Base-by-base conservation (phyloP, 1,140 invertebrate species). In the Leptopilina boulardi region DNA sequence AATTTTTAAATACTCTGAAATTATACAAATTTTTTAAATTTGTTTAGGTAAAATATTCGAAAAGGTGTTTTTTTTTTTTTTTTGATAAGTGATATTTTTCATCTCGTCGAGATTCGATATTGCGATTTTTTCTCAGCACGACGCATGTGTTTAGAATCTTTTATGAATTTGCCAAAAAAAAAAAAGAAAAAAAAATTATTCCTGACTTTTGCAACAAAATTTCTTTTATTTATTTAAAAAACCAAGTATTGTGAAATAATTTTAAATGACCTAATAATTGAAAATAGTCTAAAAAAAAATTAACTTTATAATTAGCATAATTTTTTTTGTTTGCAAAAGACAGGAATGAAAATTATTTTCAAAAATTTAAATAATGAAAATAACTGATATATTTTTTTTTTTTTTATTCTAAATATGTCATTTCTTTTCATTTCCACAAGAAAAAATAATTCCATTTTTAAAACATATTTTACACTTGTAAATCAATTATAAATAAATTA, bases 71-170 rank as follows among this genome's bases (percentile, higher is more conserved):
- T 26, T 26, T 59, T 3, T 15, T 26, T 1, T 30, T 59, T 30
- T 5, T 10, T n/a, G n/a, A n/a, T n/a, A 30, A 30, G 59, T 66
- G 59, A 18, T 5, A 51, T 66, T 30, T 66, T 66, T 30, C 23
- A 66, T 30, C 26, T 66, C 59, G 26, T 66, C 59, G 59, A 26
- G 26, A 11, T 26, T 23, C 13, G 8, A 23, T 10, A 21, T 6
- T n/a, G 11, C 23, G 59, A 23, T 8, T 66, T n/a, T n/a, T 30
- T 66, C 26, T 66, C 59, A 66, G 59, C 59, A 66, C 59, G 59
- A 66, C 59, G 59, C 59, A 66, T 66, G 59, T 26, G 13, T 4
- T 66, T 66, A 30, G 15, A 66, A 30, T 34, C 26, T 56, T 21
- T 26, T 13, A 3, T 21, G 8, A 30, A n/a, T n/a, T 23, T 30